These are phyloP conservation scores for Sericinus montela DNA, from an alignment of 2,888 invertebrate genomes.

Conservation along the genomic window DNA sequence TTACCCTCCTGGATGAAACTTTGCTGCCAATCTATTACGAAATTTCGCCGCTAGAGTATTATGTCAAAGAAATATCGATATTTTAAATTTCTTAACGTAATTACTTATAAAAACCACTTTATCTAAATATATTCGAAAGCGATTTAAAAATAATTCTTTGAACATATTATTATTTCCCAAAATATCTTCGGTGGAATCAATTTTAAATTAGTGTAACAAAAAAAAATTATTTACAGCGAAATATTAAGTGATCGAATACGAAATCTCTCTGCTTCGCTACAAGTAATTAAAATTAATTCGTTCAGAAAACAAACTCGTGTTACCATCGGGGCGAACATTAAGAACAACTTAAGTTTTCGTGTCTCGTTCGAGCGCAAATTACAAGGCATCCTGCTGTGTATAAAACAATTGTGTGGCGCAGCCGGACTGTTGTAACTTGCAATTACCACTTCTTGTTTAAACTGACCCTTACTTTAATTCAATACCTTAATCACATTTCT, in stretches of 20 bases:
- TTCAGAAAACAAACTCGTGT: background rate
- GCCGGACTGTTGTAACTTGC: conserved; percentile 31
- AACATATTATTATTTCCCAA: no score
- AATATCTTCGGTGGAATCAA: no score
- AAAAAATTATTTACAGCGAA: no score
- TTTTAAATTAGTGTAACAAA: no score
- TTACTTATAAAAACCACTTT: no score
- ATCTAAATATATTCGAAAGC: no score
- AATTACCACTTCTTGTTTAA: conserved; percentile 32
- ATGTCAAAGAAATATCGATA: no score
- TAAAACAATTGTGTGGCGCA: conserved; percentile 18
- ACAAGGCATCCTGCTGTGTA: conserved; percentile 19
- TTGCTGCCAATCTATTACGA: no score
- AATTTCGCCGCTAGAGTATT: no score
- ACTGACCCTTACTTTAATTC: conserved; percentile 7
- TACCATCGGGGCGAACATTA: background rate
- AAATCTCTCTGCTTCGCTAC: background rate
- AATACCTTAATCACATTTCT: conserved; percentile 30
- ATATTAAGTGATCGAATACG: background rate
- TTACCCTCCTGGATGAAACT: no score
- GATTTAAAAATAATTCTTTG: no score
- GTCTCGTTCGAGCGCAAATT: conserved; percentile 18
- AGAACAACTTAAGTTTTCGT: conserved; percentile 8
- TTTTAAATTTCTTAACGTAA: no score
- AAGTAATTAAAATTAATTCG: conserved; percentile 9